phyloP scores from a whole-genome alignment of 2,797 vertebrate genomes.

The Rhinoraja longicauda region DNA sequence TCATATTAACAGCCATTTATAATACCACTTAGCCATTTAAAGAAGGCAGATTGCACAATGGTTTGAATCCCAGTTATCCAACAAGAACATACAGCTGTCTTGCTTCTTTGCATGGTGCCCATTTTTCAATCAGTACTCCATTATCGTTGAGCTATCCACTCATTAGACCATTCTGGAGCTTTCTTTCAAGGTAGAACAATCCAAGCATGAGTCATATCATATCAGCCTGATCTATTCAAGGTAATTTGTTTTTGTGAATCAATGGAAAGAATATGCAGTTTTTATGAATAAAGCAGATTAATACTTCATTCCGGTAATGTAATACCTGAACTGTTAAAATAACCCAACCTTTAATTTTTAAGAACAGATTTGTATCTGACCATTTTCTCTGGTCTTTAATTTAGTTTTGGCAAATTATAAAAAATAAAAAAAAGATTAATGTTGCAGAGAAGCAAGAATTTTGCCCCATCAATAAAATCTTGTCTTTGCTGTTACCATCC shows the following conservation, averaged over 20 bases:
- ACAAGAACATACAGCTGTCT: background rate
- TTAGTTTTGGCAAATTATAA: background rate
- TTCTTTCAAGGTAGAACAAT: conserved; percentile 33
- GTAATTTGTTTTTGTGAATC: conserved; percentile 13
- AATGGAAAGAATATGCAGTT: background rate
- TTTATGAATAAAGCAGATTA: background rate
- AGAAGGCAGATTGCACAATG: background rate
- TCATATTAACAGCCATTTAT: conserved; percentile 19
- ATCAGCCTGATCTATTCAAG: background rate
- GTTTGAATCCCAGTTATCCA: conserved; percentile 20
- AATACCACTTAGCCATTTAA: conserved; percentile 11
- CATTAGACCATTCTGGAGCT: conserved; percentile 14
- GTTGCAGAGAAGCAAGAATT: background rate
- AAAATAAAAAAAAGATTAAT: background rate
- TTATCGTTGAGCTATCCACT: conserved; percentile 13
- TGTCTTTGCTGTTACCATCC: background rate
- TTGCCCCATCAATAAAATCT: background rate
- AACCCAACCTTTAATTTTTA: background rate
- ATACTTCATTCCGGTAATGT: background rate
- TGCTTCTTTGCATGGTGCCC: conserved; percentile 14
- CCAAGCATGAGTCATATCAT: conserved; percentile 7
- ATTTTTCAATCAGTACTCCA: conserved; percentile 21
- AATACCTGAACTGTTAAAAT: background rate
- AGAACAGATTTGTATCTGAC: background rate
- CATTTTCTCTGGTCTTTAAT: background rate